Evolutionary conservation across 2,888 invertebrate genomes (phyloP).

Genomic region (Agrochola lota): DNA sequence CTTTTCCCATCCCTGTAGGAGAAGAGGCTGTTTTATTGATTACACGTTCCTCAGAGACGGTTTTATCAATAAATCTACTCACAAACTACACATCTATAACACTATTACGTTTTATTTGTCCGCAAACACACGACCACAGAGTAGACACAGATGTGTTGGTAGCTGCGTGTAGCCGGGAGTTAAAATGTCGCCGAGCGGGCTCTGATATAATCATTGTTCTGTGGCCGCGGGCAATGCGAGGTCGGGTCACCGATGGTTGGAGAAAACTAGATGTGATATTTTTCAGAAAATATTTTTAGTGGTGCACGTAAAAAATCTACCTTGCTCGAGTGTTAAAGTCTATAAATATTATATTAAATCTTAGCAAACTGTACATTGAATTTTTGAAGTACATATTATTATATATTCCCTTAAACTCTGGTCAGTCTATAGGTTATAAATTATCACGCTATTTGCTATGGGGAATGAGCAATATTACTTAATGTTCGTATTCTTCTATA

Average conservation of each 20-base stretch:
- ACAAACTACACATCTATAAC: background rate
- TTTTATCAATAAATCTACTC: background rate
- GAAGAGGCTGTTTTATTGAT: background rate
- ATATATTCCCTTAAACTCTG: too few species aligned
- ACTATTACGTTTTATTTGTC: slow-evolving; percentile 46
- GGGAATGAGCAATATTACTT: too few species aligned
- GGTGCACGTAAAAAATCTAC: too few species aligned
- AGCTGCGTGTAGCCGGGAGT: slow-evolving; percentile 31
- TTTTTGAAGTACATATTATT: too few species aligned
- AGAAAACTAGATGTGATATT: slow-evolving; percentile 42
- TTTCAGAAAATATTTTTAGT: background rate
- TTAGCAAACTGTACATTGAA: too few species aligned
- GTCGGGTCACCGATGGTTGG: slow-evolving; percentile 19
- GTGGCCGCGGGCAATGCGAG: slow-evolving; percentile 56
- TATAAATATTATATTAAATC: too few species aligned
- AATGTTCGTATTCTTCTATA: too few species aligned
- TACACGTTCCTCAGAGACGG: background rate
- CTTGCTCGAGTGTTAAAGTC: too few species aligned
- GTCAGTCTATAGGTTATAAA: too few species aligned
- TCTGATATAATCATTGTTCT: slow-evolving; percentile 64
- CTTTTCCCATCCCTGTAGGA: background rate
- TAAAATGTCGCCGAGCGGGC: slow-evolving; percentile 49
- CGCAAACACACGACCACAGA: slow-evolving; percentile 27
- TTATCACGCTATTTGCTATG: too few species aligned
- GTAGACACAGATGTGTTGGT: slow-evolving; percentile 31